Evolutionary conservation across 2,888 invertebrate genomes (phyloP).

Genomic region (Lordiphosa fenestrarum): DNA sequence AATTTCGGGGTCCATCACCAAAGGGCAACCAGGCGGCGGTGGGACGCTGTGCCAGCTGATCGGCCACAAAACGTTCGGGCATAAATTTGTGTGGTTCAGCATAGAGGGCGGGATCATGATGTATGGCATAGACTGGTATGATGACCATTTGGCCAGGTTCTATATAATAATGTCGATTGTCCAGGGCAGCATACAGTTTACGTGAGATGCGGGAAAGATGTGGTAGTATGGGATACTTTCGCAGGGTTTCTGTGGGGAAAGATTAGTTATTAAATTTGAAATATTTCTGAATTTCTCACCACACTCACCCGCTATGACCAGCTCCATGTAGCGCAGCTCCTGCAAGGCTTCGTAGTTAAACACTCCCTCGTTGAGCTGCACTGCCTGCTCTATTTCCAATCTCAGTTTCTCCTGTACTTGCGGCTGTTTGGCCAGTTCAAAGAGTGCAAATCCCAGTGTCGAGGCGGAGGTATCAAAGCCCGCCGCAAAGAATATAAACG

Average conservation of each 20-base stretch:
- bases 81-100: conserved; percentile 83
- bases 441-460: conserved; percentile 80
- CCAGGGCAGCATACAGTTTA: conserved; percentile 80
- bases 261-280: no score
- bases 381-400: conserved; percentile 78
- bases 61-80: conserved; percentile 83
- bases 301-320: conserved; percentile 80
- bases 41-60: conserved; percentile 81
- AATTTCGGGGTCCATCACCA: conserved; percentile 73
- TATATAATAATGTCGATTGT: conserved; percentile 80
- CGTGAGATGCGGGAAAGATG: conserved; percentile 81
- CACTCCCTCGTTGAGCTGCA: conserved; percentile 75
- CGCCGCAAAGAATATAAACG: conserved; percentile 82
- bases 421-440: conserved; percentile 81
- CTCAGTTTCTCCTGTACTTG: conserved; percentile 80
- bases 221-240: conserved; percentile 82
- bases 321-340: conserved; percentile 81
- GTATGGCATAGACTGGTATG: conserved; percentile 82
- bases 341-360: conserved; percentile 77
- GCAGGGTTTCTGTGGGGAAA: conserved; percentile 81
- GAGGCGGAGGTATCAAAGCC: conserved; percentile 82
- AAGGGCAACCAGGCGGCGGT: conserved; percentile 69
- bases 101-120: conserved; percentile 83
- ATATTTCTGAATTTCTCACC: background rate
- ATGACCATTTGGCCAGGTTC: conserved; percentile 81